A percentile compares a stretch with the other conserved stretches of the same genome.
These are phyloP conservation scores for Anser brachyrhynchus DNA, from an alignment of 2,113 vertebrate genomes.

Conservation along the genomic window DNA sequence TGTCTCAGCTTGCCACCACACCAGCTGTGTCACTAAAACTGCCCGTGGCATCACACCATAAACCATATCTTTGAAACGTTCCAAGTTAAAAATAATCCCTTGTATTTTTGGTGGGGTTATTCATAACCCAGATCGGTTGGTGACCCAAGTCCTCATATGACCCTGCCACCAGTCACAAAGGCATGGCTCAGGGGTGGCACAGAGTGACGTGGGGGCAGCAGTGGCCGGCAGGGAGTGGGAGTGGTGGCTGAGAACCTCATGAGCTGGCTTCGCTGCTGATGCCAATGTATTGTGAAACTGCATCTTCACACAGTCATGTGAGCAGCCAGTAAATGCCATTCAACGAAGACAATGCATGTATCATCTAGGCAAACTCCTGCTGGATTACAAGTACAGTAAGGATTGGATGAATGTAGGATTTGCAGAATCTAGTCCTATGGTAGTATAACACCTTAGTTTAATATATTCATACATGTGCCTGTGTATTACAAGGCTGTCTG, in stretches of 20 bases:
- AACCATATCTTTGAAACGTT: constrained; percentile 45
- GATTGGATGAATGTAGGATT: background rate
- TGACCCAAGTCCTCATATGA: constrained; percentile 49
- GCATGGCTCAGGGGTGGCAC: background rate
- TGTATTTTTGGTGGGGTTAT: constrained; percentile 42
- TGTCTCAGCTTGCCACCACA: constrained; percentile 24
- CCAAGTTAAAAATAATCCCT: constrained; percentile 57
- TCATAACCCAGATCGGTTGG: constrained; percentile 26
- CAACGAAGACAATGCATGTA: background rate
- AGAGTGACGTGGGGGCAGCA: background rate
- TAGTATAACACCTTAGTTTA: background rate
- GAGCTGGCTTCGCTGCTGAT: background rate
- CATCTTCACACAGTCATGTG: background rate
- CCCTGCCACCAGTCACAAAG: background rate
- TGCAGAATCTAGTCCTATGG: background rate
- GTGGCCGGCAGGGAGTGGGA: constrained; percentile 6
- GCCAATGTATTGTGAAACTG: background rate
- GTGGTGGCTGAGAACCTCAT: background rate
- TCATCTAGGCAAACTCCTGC: background rate
- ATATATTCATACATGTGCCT: background rate
- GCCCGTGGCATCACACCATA: constrained; percentile 24
- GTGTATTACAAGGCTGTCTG: background rate
- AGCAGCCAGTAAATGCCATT: background rate
- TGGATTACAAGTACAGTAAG: background rate
- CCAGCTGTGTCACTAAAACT: constrained; percentile 69